Conservation (phyloP, 1,140 invertebrate species). For the Brachionus manjavacas region DNA sequence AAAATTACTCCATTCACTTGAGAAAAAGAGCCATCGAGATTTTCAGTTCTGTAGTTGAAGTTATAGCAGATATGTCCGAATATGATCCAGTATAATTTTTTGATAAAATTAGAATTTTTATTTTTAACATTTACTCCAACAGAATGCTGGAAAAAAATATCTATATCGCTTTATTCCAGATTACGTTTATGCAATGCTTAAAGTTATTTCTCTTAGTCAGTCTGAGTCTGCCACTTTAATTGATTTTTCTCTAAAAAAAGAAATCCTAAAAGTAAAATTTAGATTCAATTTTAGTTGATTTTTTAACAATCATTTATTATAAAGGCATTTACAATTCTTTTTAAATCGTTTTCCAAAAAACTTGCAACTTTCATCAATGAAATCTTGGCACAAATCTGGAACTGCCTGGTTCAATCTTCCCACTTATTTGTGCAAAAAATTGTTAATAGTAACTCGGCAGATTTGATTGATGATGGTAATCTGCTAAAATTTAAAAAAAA, state of each 20-base stretch:
- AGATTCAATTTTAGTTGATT: neutral
- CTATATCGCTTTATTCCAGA: constrained; percentile 67
- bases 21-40: constrained; percentile 66
- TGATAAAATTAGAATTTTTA: neutral
- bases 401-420: constrained; percentile 67
- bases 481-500: neutral
- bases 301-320: neutral
- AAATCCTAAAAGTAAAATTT: constrained; percentile 64
- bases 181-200: constrained; percentile 68
- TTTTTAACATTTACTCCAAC: neutral
- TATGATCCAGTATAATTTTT: constrained; percentile 59
- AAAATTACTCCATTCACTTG: constrained; percentile 63
- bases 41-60: constrained; percentile 63
- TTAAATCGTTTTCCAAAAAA: constrained; percentile 65
- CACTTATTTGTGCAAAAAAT: constrained; percentile 59
- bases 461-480: neutral
- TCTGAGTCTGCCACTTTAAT: constrained; percentile 61
- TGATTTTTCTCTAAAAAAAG: constrained; percentile 68
- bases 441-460: neutral
- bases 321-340: constrained; percentile 18
- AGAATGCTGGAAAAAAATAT: constrained; percentile 61
- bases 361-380: constrained; percentile 60
- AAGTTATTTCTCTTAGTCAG: constrained; percentile 60
- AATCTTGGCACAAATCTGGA: constrained; percentile 69
- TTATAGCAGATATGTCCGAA: constrained; percentile 63